phyloP scores from a whole-genome alignment of 2,888 invertebrate genomes.

The Flexamia atlantica region DNA sequence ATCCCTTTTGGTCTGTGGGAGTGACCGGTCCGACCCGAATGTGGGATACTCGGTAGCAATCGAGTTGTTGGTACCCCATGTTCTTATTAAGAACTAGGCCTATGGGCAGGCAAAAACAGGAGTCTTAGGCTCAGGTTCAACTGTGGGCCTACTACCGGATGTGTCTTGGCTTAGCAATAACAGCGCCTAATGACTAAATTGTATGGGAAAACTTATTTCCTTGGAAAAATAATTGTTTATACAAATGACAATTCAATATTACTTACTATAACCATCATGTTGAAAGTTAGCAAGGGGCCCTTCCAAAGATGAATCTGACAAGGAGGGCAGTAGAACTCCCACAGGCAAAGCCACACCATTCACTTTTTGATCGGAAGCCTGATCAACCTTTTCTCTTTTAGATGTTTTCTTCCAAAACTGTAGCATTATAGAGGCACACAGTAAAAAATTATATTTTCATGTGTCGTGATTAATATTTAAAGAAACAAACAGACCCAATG shows the following conservation, averaged over 20 bases:
- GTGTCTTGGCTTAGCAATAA: too few relatives aligned
- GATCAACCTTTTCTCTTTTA: slow-evolving; percentile 73
- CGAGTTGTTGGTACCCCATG: too few relatives aligned
- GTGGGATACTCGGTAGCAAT: too few relatives aligned
- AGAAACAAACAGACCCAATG: neutral
- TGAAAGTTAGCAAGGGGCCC: slow-evolving; percentile 66
- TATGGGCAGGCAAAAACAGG: too few relatives aligned
- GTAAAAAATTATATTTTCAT: neutral
- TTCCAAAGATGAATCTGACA: slow-evolving; percentile 59
- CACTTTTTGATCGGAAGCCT: slow-evolving; percentile 63
- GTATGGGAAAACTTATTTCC: too few relatives aligned
- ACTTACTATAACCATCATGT: slow-evolving; percentile 63
- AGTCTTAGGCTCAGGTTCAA: too few relatives aligned
- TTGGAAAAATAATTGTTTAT: too few relatives aligned
- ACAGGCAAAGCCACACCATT: slow-evolving; percentile 62
- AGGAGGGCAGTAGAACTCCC: slow-evolving; percentile 55
- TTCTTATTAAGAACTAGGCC: too few relatives aligned
- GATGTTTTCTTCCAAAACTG: slow-evolving; percentile 88
- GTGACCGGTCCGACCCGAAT: too few relatives aligned
- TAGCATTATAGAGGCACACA: slow-evolving; percentile 77
- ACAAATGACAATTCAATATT: slow-evolving; percentile 27
- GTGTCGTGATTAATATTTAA: slow-evolving; percentile 22
- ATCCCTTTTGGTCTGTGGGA: too few relatives aligned
- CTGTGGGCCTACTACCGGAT: too few relatives aligned
- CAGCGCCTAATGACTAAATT: too few relatives aligned